Percentiles rank a stretch among this genome's conserved stretches.
Conservation (phyloP, 2,888 invertebrate species). For the Drosophila barbarae region DNA sequence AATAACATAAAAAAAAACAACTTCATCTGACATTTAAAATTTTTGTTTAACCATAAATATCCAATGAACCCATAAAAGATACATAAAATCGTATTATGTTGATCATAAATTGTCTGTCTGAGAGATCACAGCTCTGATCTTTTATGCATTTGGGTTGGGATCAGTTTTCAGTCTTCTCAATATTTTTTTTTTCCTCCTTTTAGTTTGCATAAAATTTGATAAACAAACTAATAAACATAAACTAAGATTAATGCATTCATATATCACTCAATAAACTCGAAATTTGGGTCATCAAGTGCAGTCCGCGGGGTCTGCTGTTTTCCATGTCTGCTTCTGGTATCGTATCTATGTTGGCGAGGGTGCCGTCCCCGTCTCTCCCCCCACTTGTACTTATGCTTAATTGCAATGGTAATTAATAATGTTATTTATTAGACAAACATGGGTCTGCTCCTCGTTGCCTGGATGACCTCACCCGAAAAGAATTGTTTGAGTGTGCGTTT, state of each 20-base stretch:
- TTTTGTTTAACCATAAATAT: conserved; percentile 29
- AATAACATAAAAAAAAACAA: neutral
- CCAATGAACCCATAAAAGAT: conserved; percentile 28
- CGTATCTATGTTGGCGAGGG: conserved; percentile 28
- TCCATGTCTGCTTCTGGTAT: conserved; percentile 16
- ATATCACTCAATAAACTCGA: conserved; percentile 67
- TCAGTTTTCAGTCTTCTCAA: conserved; percentile 27
- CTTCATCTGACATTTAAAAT: conserved; percentile 15
- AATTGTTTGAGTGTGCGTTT: conserved; percentile 41
- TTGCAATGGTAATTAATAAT: conserved; percentile 75
- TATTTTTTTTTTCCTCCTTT: conserved; percentile 14
- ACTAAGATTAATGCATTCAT: conserved; percentile 73
- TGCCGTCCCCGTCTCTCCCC: conserved; percentile 17
- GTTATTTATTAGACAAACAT: conserved; percentile 72
- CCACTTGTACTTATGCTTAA: conserved; percentile 69
- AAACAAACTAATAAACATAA: conserved; percentile 63
- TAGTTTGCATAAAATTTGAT: conserved; percentile 56
- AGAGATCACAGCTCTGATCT: conserved; percentile 32
- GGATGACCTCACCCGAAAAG: conserved; percentile 74
- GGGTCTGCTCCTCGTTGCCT: conserved; percentile 30
- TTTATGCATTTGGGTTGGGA: conserved; percentile 18
- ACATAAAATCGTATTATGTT: conserved; percentile 49
- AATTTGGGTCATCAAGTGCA: conserved; percentile 73
- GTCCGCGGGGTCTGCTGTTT: conserved; percentile 22
- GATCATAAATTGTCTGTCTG: conserved; percentile 30